Conservation (phyloP, 2,113 vertebrate genomes). For the Tetrao urogallus region DNA sequence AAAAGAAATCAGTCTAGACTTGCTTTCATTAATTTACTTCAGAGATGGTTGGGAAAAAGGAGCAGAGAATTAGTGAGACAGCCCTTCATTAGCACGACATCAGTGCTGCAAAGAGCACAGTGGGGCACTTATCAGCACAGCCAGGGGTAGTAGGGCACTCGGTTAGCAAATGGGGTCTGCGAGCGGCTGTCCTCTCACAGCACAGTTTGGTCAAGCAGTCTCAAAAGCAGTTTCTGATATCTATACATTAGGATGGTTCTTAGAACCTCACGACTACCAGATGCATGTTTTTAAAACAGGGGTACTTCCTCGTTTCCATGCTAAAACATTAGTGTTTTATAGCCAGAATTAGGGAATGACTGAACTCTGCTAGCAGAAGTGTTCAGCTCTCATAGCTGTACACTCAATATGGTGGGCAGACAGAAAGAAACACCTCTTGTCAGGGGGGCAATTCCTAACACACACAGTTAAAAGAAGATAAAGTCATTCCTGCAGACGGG, state of each 20-base stretch:
- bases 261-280: neutral
- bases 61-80: neutral
- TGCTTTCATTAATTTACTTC: conserved; percentile 9
- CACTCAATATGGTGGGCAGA: neutral
- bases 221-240: neutral
- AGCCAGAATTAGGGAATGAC: neutral
- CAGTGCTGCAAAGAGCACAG: neutral
- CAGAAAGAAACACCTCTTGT: neutral
- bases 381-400: neutral
- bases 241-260: neutral
- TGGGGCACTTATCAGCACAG: neutral
- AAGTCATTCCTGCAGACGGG: neutral
- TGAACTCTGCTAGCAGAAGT: neutral
- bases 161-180: fast-evolving
- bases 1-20: conserved; percentile 25
- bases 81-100: too few relatives aligned
- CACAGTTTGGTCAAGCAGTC: neutral
- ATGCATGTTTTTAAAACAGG: fast-evolving
- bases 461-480: neutral
- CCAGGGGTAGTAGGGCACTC: neutral
- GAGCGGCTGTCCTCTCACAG: neutral
- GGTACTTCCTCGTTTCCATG: neutral
- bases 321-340: neutral
- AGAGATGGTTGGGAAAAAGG: neutral
- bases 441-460: neutral